Evolutionary conservation across 1,140 invertebrate species (phyloP).

Genomic region (Drosophila murphyi): DNA sequence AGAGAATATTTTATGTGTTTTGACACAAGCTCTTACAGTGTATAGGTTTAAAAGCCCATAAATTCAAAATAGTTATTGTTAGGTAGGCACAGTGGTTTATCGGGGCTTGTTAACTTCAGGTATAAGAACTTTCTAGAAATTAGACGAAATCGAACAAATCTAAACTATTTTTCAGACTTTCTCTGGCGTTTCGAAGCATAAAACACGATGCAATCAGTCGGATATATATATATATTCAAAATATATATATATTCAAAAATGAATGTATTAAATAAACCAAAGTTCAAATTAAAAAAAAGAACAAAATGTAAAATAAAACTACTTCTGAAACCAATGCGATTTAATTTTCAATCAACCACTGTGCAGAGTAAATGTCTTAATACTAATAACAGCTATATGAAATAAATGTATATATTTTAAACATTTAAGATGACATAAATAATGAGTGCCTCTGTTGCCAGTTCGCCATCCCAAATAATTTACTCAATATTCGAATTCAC

Average conservation of each 20-base stretch:
- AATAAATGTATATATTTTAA: conserved; percentile 22
- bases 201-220: too few species aligned
- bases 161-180: too few species aligned
- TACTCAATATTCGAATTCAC: conserved; percentile 10
- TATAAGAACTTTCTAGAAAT: conserved; percentile 5
- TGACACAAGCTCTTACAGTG: conserved; percentile 13
- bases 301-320: too few species aligned
- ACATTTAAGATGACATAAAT: conserved; percentile 43
- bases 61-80: conserved; percentile 2
- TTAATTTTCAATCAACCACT: neutral
- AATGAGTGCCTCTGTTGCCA: conserved; percentile 21
- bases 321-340: neutral
- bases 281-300: too few species aligned
- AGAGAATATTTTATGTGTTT: conserved; percentile 34
- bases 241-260: too few species aligned
- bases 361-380: neutral
- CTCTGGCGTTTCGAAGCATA: too few species aligned
- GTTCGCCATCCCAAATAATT: conserved; percentile 21
- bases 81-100: neutral
- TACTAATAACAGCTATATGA: conserved; percentile 16
- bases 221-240: too few species aligned
- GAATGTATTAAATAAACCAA: too few species aligned
- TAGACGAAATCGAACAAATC: too few species aligned
- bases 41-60: conserved; percentile 4
- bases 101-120: neutral